Evolutionary conservation across 2,888 invertebrate species (phyloP).

Genomic region (Ariolimax columbianus): DNA sequence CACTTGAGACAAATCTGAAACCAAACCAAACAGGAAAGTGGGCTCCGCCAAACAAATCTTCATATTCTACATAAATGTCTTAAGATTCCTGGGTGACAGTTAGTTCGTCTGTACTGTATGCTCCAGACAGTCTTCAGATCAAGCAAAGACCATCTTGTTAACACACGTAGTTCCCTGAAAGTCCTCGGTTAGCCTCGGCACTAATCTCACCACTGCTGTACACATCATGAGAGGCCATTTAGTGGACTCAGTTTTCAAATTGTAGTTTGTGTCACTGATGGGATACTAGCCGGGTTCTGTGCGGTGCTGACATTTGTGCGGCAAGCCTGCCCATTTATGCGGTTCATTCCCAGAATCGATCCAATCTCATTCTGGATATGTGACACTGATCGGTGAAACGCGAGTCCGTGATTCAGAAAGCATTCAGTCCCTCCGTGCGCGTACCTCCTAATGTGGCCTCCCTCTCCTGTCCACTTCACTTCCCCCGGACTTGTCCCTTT

Average conservation of each 20-base stretch:
- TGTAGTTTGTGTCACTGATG: neutral
- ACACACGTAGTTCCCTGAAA: neutral
- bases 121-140: neutral
- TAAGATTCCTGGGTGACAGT: neutral
- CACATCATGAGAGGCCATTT: neutral
- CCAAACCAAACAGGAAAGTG: neutral
- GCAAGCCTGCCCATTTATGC: neutral
- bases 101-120: no score
- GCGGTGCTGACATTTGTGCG: neutral
- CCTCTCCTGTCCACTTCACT: neutral
- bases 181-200: neutral
- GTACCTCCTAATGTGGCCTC: neutral
- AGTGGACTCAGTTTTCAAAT: neutral
- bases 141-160: neutral
- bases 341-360: neutral
- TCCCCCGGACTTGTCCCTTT: no score
- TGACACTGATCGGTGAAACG: neutral
- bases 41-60: neutral
- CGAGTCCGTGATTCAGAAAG: neutral
- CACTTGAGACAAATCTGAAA: no score
- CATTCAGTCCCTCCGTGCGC: neutral
- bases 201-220: neutral
- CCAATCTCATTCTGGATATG: neutral
- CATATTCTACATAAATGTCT: neutral
- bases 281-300: neutral